phyloP scores from a whole-genome alignment of 2,888 invertebrate species.

The Marasmarcha lunaedactyla region DNA sequence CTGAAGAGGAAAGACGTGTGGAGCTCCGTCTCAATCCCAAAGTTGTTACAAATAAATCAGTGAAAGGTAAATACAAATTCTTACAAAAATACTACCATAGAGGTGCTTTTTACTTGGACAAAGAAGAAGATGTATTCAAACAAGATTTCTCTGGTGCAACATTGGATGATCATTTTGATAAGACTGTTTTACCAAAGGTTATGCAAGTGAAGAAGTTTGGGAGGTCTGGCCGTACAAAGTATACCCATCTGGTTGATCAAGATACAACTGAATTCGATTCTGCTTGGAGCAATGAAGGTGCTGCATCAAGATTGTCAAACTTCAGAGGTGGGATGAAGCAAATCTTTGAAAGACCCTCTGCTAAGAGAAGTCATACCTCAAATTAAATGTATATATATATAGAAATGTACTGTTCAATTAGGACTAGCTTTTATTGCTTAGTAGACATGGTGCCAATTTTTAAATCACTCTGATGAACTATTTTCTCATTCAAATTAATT shows the following conservation, averaged over 20 bases:
- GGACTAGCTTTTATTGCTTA: too few species aligned
- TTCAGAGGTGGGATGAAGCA: constrained; percentile 95
- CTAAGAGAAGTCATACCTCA: constrained; percentile 38
- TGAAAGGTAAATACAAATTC: constrained; percentile 99
- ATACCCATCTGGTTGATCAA: constrained; percentile 98
- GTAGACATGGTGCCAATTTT: too few species aligned
- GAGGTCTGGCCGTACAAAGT: constrained; percentile 97
- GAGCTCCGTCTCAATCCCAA: constrained; percentile 94
- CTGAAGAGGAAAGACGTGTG: constrained; percentile 94
- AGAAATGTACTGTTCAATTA: too few species aligned
- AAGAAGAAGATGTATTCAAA: constrained; percentile 90
- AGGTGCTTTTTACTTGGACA: constrained; percentile 97
- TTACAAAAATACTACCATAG: constrained; percentile 99
- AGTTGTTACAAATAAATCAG: constrained; percentile 90
- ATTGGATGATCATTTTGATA: constrained; percentile 98
- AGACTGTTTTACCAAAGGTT: constrained; percentile 96
- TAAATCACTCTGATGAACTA: too few species aligned
- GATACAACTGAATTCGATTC: constrained; percentile 98
- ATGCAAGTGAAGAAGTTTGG: constrained; percentile 99
- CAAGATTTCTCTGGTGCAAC: constrained; percentile 96
- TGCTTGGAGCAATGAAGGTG: constrained; percentile 94
- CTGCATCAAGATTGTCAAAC: constrained; percentile 56
- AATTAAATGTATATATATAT: too few species aligned
- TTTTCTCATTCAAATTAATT: too few species aligned
- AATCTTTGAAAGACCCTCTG: constrained; percentile 88